Evolutionary conservation across 1,140 invertebrate species (phyloP).

Genomic region (Macrobrachium nipponense): DNA sequence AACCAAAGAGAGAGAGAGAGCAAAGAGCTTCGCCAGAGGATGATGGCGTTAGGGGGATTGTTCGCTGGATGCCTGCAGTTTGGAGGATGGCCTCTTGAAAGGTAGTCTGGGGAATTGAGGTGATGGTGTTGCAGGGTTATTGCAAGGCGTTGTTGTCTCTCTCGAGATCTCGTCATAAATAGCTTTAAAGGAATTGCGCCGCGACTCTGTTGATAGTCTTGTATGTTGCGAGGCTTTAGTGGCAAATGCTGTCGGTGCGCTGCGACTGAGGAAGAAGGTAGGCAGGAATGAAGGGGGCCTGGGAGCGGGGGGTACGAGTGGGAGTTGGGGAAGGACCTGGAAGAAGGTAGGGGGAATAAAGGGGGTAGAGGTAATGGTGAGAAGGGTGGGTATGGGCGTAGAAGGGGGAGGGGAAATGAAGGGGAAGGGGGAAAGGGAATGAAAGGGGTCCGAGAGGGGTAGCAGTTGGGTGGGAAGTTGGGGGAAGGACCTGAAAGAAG

Average conservation of each 20-base stretch:
- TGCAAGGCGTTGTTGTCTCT: background rate
- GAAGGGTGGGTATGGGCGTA: no score
- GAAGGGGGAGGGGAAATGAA: no score
- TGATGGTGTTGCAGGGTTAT: background rate
- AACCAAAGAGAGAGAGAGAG: background rate
- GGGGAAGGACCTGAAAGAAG: no score
- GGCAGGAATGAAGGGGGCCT: no score
- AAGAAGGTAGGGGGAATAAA: background rate
- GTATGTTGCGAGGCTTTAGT: constrained; percentile 8
- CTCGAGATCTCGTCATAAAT: constrained; percentile 9
- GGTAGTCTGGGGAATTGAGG: background rate
- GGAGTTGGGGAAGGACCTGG: background rate
- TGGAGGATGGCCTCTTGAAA: constrained; percentile 12
- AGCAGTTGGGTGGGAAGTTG: no score
- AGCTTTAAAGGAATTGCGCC: constrained; percentile 17
- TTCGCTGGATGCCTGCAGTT: background rate
- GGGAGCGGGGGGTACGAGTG: no score
- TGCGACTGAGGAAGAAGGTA: background rate
- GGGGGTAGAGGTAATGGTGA: background rate
- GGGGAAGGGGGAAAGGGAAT: no score
- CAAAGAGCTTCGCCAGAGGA: background rate
- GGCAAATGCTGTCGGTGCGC: background rate
- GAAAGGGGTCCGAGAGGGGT: no score
- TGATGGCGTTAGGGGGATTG: background rate
- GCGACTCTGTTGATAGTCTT: background rate